Evolutionary conservation across 1,140 invertebrate genomes (phyloP).

Genomic region (Aphis craccivora): DNA sequence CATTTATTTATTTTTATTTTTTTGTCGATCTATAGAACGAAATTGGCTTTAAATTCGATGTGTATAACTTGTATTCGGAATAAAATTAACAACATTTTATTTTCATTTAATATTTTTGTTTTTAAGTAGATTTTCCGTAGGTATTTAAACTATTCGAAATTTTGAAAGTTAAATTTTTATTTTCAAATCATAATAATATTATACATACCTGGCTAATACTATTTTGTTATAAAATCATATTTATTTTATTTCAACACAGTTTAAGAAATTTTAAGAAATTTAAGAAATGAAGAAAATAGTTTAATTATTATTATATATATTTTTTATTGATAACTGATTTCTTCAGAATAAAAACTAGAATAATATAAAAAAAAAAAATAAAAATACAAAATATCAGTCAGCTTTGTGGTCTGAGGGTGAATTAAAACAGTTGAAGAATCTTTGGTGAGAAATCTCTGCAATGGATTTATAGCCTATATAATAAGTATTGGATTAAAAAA

Average conservation of each 20-base stretch:
- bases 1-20: neutral
- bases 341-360: neutral
- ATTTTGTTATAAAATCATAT: neutral
- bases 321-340: neutral
- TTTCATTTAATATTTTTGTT: no score
- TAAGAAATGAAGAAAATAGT: neutral
- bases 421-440: no score
- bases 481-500: no score
- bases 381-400: neutral
- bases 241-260: neutral
- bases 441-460: no score
- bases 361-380: no score
- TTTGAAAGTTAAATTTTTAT: no score
- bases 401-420: neutral
- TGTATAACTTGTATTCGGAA: neutral
- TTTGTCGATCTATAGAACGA: neutral
- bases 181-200: neutral
- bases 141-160: no score
- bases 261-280: neutral
- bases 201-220: neutral
- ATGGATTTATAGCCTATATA: no score
- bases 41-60: neutral
- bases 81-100: neutral
- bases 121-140: no score
- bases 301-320: neutral